phyloP scores from a whole-genome alignment of 92 coral and sea anemone species.

The Palythoa grandiflora region DNA sequence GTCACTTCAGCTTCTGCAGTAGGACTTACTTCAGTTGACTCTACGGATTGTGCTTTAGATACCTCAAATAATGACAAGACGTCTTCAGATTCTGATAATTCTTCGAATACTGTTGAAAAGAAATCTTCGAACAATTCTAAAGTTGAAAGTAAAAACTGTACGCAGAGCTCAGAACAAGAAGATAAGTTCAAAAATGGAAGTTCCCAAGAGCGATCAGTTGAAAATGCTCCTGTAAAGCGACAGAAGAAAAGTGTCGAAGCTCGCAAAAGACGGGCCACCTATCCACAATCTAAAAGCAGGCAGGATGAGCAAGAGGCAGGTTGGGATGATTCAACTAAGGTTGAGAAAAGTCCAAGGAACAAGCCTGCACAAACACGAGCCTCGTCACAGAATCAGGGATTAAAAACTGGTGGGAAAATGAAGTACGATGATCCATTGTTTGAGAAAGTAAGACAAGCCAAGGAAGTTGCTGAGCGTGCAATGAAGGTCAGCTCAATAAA shows the following conservation, averaged over 20 bases:
- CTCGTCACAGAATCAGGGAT: constrained; percentile 67
- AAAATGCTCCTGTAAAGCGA: constrained; percentile 61
- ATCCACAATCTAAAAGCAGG: constrained; percentile 53
- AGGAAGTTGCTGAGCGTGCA: constrained; percentile 86
- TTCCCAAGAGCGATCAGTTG: constrained; percentile 79
- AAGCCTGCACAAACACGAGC: constrained; percentile 60
- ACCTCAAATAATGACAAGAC: neutral
- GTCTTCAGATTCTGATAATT: neutral
- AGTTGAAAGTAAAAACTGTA: constrained; percentile 49
- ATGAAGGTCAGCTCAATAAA: constrained; percentile 67
- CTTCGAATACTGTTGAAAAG: neutral
- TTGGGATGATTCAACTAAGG: constrained; percentile 70
- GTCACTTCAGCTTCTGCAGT: neutral
- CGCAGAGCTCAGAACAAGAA: constrained; percentile 23
- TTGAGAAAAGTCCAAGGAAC: constrained; percentile 50
- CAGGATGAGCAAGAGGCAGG: constrained; percentile 55
- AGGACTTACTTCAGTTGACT: neutral
- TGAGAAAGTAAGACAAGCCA: constrained; percentile 87
- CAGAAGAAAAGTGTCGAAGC: constrained; percentile 25
- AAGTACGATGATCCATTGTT: constrained; percentile 87
- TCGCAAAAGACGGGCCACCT: constrained; percentile 73
- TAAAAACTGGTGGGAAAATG: constrained; percentile 61
- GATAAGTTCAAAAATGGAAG: constrained; percentile 53
- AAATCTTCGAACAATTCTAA: constrained; percentile 9
- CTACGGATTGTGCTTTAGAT: neutral